Evolutionary conservation across 2,113 vertebrate species (phyloP).

Genomic region (Myrmecophaga tridactyla): DNA sequence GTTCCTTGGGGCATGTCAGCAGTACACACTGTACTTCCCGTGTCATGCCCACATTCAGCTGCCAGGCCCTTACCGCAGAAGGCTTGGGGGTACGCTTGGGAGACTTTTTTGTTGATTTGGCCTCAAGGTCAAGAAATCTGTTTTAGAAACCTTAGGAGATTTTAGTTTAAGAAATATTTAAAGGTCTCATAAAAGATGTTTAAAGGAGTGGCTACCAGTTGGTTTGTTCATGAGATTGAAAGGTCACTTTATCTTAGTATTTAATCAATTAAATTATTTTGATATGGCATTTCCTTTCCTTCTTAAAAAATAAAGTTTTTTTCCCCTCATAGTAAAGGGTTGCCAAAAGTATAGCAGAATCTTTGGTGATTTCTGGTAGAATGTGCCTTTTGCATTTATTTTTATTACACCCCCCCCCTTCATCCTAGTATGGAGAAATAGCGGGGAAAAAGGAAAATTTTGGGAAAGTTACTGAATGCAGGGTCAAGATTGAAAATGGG

Average conservation of each 20-base stretch:
- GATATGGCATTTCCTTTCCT: constrained; percentile 22
- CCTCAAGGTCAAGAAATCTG: constrained; percentile 23
- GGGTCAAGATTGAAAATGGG: background rate
- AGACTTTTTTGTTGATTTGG: constrained; percentile 39
- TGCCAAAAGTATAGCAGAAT: background rate
- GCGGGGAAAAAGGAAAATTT: background rate
- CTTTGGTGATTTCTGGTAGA: background rate
- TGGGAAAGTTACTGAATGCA: background rate
- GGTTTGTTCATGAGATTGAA: background rate
- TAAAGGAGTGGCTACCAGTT: background rate
- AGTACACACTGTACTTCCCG: background rate
- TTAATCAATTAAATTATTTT: constrained; percentile 58
- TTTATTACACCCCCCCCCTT: background rate
- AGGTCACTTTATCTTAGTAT: constrained; percentile 44
- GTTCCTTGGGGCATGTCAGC: rapidly evolving
- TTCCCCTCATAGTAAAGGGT: background rate
- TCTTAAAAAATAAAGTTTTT: background rate
- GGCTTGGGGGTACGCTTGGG: background rate
- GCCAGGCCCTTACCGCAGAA: background rate
- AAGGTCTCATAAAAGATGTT: constrained; percentile 10
- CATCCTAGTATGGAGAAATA: background rate
- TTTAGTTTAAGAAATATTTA: constrained; percentile 19
- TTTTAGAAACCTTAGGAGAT: constrained; percentile 18
- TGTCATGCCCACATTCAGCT: background rate
- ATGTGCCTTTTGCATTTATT: constrained; percentile 12